These are phyloP conservation scores for Neolamprologus longior DNA, from an alignment of 2,113 vertebrate genomes.

Conservation along the genomic window DNA sequence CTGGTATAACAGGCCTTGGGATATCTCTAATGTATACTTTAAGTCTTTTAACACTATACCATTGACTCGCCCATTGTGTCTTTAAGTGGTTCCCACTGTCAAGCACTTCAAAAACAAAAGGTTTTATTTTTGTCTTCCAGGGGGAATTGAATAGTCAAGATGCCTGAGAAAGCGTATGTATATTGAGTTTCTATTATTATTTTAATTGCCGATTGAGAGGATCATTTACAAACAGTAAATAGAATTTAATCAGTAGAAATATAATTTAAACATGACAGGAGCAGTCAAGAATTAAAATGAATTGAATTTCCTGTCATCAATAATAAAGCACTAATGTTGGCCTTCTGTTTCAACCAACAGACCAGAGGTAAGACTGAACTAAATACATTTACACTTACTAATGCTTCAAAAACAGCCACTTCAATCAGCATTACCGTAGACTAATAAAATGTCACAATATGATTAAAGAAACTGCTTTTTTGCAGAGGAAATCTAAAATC, in stretches of 20 bases:
- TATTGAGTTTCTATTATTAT: slow-evolving; percentile 24
- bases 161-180: slow-evolving; percentile 72
- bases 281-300: background rate
- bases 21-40: background rate
- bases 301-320: background rate
- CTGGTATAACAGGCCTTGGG: background rate
- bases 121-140: slow-evolving; percentile 69
- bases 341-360: slow-evolving; percentile 11
- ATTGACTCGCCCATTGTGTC: background rate
- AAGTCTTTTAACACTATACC: background rate
- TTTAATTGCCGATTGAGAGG: background rate
- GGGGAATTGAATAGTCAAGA: slow-evolving; percentile 48
- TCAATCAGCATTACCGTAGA: background rate
- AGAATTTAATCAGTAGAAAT: slow-evolving; percentile 5
- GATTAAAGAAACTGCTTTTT: background rate
- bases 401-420: background rate
- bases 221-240: background rate
- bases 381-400: background rate
- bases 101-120: slow-evolving; percentile 29
- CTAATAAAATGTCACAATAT: background rate
- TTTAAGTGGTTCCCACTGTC: background rate
- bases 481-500: slow-evolving; percentile 89
- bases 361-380: slow-evolving; percentile 59
- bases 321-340: background rate
- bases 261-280: background rate